Percentiles rank a stretch among this genome's conserved stretches.
phyloP scores from a whole-genome alignment of 2,113 vertebrate genomes.

The Phrynosoma blainvillii region DNA sequence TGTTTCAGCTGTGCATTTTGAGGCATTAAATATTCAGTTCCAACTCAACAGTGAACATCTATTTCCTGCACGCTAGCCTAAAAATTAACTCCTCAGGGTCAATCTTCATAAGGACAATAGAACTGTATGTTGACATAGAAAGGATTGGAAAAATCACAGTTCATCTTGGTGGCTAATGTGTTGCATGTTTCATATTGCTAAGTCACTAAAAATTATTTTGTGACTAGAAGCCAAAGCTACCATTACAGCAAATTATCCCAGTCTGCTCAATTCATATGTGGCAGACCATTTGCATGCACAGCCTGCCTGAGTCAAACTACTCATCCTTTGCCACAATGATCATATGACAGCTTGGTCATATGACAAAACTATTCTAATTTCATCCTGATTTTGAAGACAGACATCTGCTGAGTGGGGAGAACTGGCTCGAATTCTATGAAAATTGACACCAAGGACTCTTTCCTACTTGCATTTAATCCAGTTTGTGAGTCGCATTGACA shows the following conservation, averaged over 20 bases:
- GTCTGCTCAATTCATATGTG: background rate
- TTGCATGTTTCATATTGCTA: background rate
- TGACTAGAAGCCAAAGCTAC: background rate
- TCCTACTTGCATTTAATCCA: too few species aligned
- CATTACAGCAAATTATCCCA: background rate
- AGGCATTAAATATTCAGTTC: constrained; percentile 10
- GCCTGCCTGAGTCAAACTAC: too few species aligned
- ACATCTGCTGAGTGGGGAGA: background rate
- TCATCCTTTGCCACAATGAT: background rate
- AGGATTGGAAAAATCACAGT: background rate
- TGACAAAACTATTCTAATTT: background rate
- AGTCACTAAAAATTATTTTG: constrained; percentile 4
- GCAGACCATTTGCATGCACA: background rate
- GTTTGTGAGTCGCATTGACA: too few species aligned
- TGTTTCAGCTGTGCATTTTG: constrained; percentile 48
- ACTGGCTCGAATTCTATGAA: background rate
- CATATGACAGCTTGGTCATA: background rate
- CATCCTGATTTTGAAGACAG: background rate
- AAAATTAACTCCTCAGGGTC: constrained; percentile 22
- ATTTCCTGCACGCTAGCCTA: constrained; percentile 12
- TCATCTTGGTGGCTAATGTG: background rate
- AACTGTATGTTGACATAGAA: background rate
- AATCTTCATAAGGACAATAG: constrained; percentile 2
- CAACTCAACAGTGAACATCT: background rate
- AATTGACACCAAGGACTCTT: too few species aligned